These are phyloP conservation scores for Eudyptes chrysolophus DNA, from an alignment of 2,113 vertebrate genomes.

Conservation along the genomic window DNA sequence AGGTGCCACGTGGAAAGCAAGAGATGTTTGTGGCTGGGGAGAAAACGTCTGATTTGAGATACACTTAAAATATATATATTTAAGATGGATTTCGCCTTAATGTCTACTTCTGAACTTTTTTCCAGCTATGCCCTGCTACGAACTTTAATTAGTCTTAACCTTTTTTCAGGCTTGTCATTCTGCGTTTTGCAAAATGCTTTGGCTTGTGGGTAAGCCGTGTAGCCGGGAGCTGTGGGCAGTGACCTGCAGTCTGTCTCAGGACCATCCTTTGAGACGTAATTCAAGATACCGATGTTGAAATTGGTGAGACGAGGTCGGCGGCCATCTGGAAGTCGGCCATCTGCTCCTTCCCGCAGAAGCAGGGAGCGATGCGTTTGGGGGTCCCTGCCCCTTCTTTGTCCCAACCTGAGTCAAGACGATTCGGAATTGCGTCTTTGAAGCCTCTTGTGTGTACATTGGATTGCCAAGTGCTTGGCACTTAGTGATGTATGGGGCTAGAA, in stretches of 20 bases:
- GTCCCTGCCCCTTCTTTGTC: not conserved
- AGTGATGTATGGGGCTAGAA: not conserved
- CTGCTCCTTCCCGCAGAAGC: constrained; percentile 12
- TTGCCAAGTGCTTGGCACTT: not conserved
- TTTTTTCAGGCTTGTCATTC: constrained; percentile 27
- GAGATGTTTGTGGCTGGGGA: not conserved
- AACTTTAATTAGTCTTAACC: not conserved
- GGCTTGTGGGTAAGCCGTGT: not conserved
- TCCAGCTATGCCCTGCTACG: not conserved
- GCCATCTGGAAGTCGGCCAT: constrained; percentile 28
- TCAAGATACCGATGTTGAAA: constrained; percentile 14
- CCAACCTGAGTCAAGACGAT: constrained; percentile 3
- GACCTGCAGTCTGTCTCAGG: constrained; percentile 25
- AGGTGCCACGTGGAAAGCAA: not conserved
- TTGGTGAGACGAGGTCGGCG: not conserved
- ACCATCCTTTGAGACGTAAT: not conserved
- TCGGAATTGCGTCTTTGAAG: not conserved
- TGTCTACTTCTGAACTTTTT: not conserved
- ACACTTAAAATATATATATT: not conserved
- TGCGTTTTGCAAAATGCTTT: not conserved
- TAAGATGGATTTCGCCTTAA: not conserved
- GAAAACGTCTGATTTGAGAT: not conserved
- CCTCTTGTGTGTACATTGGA: not conserved
- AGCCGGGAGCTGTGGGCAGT: not conserved
- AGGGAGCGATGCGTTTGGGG: not conserved